A percentile compares a stretch with the other conserved stretches of the same genome.
Evolutionary conservation across 23 tunicate genomes (phyloP).

Genomic region (Phallusia fumigata): DNA sequence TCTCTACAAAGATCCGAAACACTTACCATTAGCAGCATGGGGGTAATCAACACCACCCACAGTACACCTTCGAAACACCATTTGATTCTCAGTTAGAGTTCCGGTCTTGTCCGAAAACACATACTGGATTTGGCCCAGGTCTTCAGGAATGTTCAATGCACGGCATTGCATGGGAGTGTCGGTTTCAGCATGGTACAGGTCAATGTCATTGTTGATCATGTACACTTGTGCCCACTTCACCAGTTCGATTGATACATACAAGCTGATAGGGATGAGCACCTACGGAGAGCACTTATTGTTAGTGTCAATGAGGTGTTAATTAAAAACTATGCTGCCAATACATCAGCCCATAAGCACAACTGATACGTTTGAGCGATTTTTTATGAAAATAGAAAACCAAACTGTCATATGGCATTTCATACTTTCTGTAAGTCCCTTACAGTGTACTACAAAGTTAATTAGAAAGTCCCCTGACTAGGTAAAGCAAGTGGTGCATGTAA

Average conservation of each 20-base stretch:
- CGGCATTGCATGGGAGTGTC: slow-evolving; percentile 88
- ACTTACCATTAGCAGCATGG: slow-evolving; percentile 90
- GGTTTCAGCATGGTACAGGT: slow-evolving; percentile 81
- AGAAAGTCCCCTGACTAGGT: no score
- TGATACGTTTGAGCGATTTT: no score
- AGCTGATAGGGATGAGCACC: slow-evolving; percentile 95
- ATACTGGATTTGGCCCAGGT: slow-evolving; percentile 95
- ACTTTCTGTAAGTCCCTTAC: no score
- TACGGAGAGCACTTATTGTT: slow-evolving; percentile 18
- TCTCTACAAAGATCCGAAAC: neutral
- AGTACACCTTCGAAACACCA: slow-evolving; percentile 90
- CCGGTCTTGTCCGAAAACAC: slow-evolving; percentile 99
- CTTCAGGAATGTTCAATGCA: slow-evolving; percentile 96
- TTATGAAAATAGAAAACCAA: no score
- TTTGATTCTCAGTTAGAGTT: slow-evolving; percentile 94
- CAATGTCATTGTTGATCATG: slow-evolving; percentile 90
- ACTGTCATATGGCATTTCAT: no score
- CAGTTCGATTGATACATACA: slow-evolving; percentile 97
- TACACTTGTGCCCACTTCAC: slow-evolving; percentile 95
- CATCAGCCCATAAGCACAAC: no score
- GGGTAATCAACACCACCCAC: slow-evolving; percentile 95
- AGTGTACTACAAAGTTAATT: no score
- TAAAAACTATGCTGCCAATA: no score
- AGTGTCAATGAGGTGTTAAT: neutral
- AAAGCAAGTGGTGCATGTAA: no score